Percentiles rank a stretch among this genome's conserved stretches.
Evolutionary conservation across 2,888 invertebrate species (phyloP).

Genomic region (Melanchra persicariae): DNA sequence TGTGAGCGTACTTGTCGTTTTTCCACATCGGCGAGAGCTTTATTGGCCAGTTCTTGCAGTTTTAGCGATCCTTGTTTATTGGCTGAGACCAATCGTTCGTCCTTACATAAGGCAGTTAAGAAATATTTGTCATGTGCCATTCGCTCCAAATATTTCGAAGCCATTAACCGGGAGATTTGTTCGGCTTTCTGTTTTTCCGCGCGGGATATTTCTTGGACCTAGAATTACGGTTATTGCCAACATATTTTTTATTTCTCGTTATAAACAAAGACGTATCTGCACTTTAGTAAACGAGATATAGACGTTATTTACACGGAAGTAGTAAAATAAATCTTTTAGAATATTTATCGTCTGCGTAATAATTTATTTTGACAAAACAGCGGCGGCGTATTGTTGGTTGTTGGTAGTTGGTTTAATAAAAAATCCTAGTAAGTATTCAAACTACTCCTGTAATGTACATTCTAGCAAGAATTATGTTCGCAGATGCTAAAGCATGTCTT

Average conservation of each 20-base stretch:
- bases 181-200: conserved; percentile 83
- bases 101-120: conserved; percentile 82
- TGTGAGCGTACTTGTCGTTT: conserved; percentile 80
- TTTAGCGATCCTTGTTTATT: conserved; percentile 83
- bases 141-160: conserved; percentile 87
- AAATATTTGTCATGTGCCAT: conserved; percentile 89
- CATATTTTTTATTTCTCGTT: conserved; percentile 64
- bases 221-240: conserved; percentile 68
- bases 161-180: conserved; percentile 85
- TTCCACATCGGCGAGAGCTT: conserved; percentile 83
- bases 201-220: conserved; percentile 85
- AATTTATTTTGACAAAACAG: conserved; percentile 19
- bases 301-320: conserved; percentile 23
- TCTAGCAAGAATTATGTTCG: not conserved
- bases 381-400: not conserved
- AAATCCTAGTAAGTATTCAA: not conserved
- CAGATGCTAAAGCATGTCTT: not conserved
- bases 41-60: conserved; percentile 81
- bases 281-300: conserved; percentile 51
- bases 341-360: conserved; percentile 22
- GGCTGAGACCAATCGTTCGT: conserved; percentile 84
- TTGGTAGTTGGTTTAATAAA: not conserved
- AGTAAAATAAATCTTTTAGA: conserved; percentile 40
- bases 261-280: conserved; percentile 60
- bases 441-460: not conserved